Evolutionary conservation across 53 echinoderm and acorn worm genomes (phyloP).

Genomic region (Holothuria leucospilota): DNA sequence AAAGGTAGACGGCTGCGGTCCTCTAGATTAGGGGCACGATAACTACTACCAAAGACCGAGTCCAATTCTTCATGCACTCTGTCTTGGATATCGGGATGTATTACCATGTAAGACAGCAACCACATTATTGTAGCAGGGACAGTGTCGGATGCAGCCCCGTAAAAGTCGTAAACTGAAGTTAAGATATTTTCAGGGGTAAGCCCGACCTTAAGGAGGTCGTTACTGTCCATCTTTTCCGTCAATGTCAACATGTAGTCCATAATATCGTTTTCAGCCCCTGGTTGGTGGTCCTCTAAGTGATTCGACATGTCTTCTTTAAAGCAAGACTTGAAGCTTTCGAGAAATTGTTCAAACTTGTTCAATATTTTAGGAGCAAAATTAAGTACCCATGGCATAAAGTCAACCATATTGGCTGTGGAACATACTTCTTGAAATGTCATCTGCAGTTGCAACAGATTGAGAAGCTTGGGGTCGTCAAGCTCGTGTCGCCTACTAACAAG

Average conservation of each 20-base stretch:
- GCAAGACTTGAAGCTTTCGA: constrained; percentile 74
- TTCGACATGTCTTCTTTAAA: constrained; percentile 73
- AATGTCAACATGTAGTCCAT: constrained; percentile 75
- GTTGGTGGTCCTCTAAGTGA: constrained; percentile 57
- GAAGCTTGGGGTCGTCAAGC: constrained; percentile 74
- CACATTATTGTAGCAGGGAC: constrained; percentile 69
- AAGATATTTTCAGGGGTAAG: constrained; percentile 56
- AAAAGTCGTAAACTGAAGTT: constrained; percentile 65
- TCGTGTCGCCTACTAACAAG: constrained; percentile 79
- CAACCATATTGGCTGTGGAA: constrained; percentile 77
- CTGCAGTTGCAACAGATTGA: constrained; percentile 72
- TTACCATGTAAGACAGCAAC: constrained; percentile 67
- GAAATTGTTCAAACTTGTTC: constrained; percentile 66
- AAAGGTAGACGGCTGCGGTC: constrained; percentile 71
- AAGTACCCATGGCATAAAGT: constrained; percentile 92
- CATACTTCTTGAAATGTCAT: constrained; percentile 73
- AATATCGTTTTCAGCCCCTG: constrained; percentile 61
- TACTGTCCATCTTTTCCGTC: constrained; percentile 29
- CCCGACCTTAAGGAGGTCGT: constrained; percentile 30
- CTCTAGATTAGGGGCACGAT: constrained; percentile 44
- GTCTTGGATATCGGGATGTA: constrained; percentile 69
- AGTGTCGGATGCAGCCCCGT: constrained; percentile 83
- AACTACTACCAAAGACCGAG: constrained; percentile 44
- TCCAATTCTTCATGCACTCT: constrained; percentile 70
- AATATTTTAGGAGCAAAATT: constrained; percentile 68